phyloP scores from a whole-genome alignment of 2,888 invertebrate genomes.

The Nyleta sp. region DNA sequence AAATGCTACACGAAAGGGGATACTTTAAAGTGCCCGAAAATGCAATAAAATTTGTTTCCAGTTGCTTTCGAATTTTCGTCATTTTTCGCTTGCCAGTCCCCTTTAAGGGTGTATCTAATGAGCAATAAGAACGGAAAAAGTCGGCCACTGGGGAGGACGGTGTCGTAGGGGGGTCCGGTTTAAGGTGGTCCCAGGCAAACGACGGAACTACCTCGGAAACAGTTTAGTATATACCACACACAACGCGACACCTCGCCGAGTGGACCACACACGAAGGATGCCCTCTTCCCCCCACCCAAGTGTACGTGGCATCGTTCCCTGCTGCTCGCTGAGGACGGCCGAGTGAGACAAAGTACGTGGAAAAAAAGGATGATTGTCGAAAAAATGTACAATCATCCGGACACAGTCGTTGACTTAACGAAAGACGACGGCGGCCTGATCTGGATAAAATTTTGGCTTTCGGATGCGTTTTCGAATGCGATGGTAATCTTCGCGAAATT shows the following conservation, averaged over 20 bases:
- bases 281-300: conserved; percentile 63
- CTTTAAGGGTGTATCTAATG: conserved; percentile 36
- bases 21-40: too few species aligned
- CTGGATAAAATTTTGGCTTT: conserved; percentile 34
- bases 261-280: conserved; percentile 81
- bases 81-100: neutral
- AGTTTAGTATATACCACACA: conserved; percentile 81
- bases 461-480: neutral
- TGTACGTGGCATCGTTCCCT: conserved; percentile 57
- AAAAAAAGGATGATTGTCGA: conserved; percentile 52
- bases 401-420: conserved; percentile 42
- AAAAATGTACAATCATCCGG: conserved; percentile 45
- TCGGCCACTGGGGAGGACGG: conserved; percentile 7
- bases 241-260: conserved; percentile 80
- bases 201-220: conserved; percentile 73
- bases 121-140: conserved; percentile 36
- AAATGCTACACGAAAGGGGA: too few species aligned
- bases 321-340: conserved; percentile 40
- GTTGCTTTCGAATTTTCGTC: too few species aligned
- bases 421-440: conserved; percentile 23
- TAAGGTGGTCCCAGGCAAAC: conserved; percentile 70
- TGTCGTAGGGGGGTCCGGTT: conserved; percentile 55
- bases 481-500: too few species aligned
- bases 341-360: conserved; percentile 32
- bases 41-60: too few species aligned